A percentile compares a stretch with the other conserved stretches of the same genome.
These are phyloP conservation scores for Saccostrea glomerata DNA, from an alignment of 1,140 invertebrate genomes.

Conservation along the genomic window DNA sequence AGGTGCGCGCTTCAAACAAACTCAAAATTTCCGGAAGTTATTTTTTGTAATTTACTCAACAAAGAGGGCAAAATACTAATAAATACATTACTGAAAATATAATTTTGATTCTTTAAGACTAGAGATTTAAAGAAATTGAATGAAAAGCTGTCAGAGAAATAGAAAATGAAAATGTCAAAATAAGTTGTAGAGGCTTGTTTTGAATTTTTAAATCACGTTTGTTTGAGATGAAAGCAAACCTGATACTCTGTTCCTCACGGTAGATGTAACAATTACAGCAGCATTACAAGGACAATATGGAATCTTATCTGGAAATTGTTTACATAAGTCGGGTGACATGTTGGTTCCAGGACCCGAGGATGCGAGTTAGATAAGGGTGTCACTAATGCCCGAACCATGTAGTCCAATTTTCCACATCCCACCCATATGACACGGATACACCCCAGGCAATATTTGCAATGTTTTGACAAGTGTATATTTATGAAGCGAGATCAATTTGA, in stretches of 20 bases:
- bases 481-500: conserved; percentile 26
- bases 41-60: not conserved
- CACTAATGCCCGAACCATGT: not conserved
- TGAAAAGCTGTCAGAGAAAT: not conserved
- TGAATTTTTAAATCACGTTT: not conserved
- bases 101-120: not conserved
- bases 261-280: not conserved
- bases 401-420: not conserved
- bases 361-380: not conserved
- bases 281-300: not conserved
- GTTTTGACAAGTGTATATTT: conserved; percentile 29
- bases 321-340: not conserved
- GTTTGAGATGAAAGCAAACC: conserved; percentile 32
- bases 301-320: not conserved
- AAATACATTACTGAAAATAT: not conserved
- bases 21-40: not conserved
- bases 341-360: not conserved
- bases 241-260: not conserved
- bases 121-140: not conserved
- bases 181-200: not conserved
- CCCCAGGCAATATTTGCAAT: not conserved
- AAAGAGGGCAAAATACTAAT: not conserved
- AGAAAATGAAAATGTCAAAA: not conserved
- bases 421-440: conserved; percentile 11
- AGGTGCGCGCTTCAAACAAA: not conserved